Base-by-base conservation (phyloP, 2,113 vertebrate genomes). In the Eleginops maclovinus region DNA sequence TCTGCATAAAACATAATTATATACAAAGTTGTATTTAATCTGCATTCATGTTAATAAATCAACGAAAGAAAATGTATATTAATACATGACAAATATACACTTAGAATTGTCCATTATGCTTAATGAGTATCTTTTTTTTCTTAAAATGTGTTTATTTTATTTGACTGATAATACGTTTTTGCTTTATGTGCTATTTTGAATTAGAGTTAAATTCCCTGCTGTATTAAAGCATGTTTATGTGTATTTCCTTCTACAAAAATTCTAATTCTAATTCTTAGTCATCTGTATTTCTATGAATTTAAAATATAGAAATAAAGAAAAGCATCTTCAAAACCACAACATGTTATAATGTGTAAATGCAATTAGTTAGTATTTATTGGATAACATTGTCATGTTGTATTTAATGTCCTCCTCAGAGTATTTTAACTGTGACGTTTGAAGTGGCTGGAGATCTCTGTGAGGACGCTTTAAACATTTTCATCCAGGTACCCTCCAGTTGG, bases 361-460 rank as follows among this genome's bases (percentile, higher is more conserved):
- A 26, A n/a, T n/a, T 41, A 28, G 11, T 13, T 40, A n/a, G 0
- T 49, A 17, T 19, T 2, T 19, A 31, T 47, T n/a, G 1, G 31
- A 53, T 31, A 3, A 22, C 12, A 14, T 14, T 43, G 43, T 2
- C 8, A n/a, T 22, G 2, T 46, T 17, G 1, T 43, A 4, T 76
- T 66, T 46, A 15, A 3, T 77, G 14, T 67, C 43, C 1, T 56
- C 77, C 68, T 71, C 81, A 99, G 98, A 96, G 91, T 89, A 96
- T 99, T 93, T 87, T 95, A 83, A 99, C 98, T 12, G 93, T 95
- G 83, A 99, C 97, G 3, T 97, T 99, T 94, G 97, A 99, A 94
- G 94, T 96, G 67, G 89, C 81, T 26, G 98, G 97, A 88, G 94
- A 91, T 88, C 82, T 96, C 77, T 94, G 90, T 58, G 98, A 99